Conservation (phyloP, 2,888 invertebrate genomes). For the Spicauda simplicius region DNA sequence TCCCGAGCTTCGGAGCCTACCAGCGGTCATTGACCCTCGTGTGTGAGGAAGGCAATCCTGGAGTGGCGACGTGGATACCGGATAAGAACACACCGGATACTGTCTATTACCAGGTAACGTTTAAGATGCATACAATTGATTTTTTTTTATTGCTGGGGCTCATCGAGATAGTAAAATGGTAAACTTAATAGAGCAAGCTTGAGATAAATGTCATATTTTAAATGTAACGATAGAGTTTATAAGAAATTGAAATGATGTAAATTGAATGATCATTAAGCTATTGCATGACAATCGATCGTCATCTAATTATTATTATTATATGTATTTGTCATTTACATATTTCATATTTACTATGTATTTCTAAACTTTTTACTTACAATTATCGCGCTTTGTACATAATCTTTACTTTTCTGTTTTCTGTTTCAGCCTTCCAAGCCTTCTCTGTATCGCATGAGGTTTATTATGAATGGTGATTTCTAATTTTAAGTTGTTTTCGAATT, state of each 20-base stretch:
- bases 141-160: not conserved
- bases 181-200: not conserved
- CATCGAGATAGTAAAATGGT: not conserved
- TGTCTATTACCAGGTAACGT: slow-evolving; percentile 94
- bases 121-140: not conserved
- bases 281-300: not conserved
- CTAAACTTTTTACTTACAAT: slow-evolving; percentile 39
- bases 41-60: slow-evolving; percentile 94
- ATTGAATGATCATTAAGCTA: not conserved
- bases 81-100: slow-evolving; percentile 94
- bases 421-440: slow-evolving; percentile 83
- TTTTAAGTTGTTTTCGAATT: slow-evolving; percentile 15
- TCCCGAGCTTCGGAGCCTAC: slow-evolving; percentile 94
- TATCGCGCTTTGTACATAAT: slow-evolving; percentile 70
- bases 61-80: slow-evolving; percentile 94
- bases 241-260: not conserved
- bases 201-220: not conserved
- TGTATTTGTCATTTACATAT: slow-evolving; percentile 28
- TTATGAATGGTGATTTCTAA: slow-evolving; percentile 59
- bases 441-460: slow-evolving; percentile 75
- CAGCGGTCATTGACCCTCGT: slow-evolving; percentile 92
- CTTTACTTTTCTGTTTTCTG: slow-evolving; percentile 77
- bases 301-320: slow-evolving; percentile 29
- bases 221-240: not conserved
- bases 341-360: slow-evolving; percentile 40